Base-by-base conservation (phyloP, 2,113 vertebrate species). In the Tragelaphus strepsiceros region DNA sequence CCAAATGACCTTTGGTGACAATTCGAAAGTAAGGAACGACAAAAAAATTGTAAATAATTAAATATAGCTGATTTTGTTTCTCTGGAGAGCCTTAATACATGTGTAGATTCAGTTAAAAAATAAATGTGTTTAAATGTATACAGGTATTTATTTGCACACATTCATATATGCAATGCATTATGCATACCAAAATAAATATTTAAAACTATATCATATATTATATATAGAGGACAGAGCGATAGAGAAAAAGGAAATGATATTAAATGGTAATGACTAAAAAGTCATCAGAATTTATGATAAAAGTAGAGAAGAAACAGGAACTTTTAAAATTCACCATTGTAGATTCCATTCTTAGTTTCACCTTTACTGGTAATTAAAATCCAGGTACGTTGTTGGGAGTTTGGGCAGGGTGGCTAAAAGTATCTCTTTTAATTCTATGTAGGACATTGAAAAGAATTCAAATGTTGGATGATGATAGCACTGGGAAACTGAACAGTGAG, bases 21-120 rank as follows among this genome's bases (percentile, higher is more conserved):
- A 22, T 26, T 19, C n/a, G 49, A 24, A 96, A 97, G 74, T 98
- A 97, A 97, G 21, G 15, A 11, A 21, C 24, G 3, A 49, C 11
- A 15, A 30, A n/a, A n/a, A 35, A 14, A 19, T 32, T n/a, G 11
- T 82, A n/a, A 71, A 88, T 88, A 89, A 88, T 53, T 89, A 54
- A 54, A 56, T 39, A 74, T 74, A 71, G 26, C 15, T 74, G 4
- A 19, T 49, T 49, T 16, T 49, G 1, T 59, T 59, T 94, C 30
- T 11, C 5, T 35, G 11, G 53, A 94, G 3, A 78, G 32, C 15
- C 4, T 16, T 58, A 39, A 58, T 21, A 61, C 16, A 39, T 24
- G 7, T 11, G 43, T 59, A 9, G 13, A 88, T 21, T 94, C 19
- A 86, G 51, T 95, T 71, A 39, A 87, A 88, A 67, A 80, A 85